These are phyloP conservation scores for Drosophila recens DNA, from an alignment of 2,888 invertebrate genomes.

Conservation along the genomic window DNA sequence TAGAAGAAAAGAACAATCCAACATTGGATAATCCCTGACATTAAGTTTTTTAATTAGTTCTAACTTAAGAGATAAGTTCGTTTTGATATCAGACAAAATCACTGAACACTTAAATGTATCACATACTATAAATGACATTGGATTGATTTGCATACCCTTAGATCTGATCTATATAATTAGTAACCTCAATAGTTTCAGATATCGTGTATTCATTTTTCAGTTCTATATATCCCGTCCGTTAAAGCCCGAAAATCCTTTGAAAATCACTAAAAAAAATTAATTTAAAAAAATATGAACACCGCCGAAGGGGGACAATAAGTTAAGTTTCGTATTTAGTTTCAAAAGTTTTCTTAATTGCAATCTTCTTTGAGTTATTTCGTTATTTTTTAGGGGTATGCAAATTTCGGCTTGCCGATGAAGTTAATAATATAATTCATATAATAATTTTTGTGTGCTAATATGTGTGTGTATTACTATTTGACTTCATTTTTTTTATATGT, in stretches of 20 bases:
- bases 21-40: slow-evolving; percentile 55
- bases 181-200: background rate
- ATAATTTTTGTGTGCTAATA: slow-evolving; percentile 32
- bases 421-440: slow-evolving; percentile 16
- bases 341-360: background rate
- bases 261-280: background rate
- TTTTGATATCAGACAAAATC: slow-evolving; percentile 53
- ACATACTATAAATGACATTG: slow-evolving; percentile 18
- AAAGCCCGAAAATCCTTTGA: slow-evolving; percentile 1
- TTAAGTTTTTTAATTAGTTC: slow-evolving; percentile 73
- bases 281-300: slow-evolving; percentile 11
- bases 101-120: slow-evolving; percentile 20
- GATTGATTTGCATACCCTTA: slow-evolving; percentile 34
- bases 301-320: slow-evolving; percentile 30
- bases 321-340: slow-evolving; percentile 11
- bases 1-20: slow-evolving; percentile 17
- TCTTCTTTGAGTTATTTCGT: background rate
- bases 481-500: slow-evolving; percentile 65
- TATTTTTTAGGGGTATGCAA: slow-evolving; percentile 41
- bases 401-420: slow-evolving; percentile 27
- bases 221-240: slow-evolving; percentile 21
- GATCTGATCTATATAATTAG: background rate
- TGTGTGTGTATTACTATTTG: slow-evolving; percentile 64
- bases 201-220: slow-evolving; percentile 6
- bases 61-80: slow-evolving; percentile 57